Percentiles rank a stretch among this genome's conserved stretches.
Conservation (phyloP, 2,888 invertebrate species). For the Anaspis maculata region DNA sequence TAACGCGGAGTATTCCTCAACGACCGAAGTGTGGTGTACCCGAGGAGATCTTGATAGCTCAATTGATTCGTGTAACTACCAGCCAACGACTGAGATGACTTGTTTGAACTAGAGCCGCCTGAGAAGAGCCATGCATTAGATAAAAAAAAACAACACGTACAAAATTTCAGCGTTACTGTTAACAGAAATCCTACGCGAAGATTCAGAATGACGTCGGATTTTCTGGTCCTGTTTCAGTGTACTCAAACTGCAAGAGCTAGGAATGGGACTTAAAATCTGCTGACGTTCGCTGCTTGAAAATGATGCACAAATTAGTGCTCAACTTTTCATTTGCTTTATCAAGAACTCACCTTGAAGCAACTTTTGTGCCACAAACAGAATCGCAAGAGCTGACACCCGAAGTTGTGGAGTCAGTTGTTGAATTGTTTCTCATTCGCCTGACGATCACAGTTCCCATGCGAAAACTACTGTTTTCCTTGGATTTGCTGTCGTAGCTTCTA, state of each 20-base stretch:
- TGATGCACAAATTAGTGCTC: constrained; percentile 4
- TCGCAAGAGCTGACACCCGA: constrained; percentile 79
- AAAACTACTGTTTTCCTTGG: constrained; percentile 17
- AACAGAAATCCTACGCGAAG: constrained; percentile 48
- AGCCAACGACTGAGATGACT: constrained; percentile 46
- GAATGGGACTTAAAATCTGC: constrained; percentile 78
- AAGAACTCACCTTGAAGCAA: constrained; percentile 40
- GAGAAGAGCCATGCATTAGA: no score
- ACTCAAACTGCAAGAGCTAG: constrained; percentile 67
- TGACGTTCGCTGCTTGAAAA: constrained; percentile 60
- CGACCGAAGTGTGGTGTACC: constrained; percentile 64
- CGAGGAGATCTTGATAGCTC: constrained; percentile 67
- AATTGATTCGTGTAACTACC: constrained; percentile 48
- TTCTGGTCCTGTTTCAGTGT: constrained; percentile 31
- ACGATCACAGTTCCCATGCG: constrained; percentile 9
- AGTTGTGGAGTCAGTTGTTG: constrained; percentile 68
- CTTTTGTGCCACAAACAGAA: constrained; percentile 55
- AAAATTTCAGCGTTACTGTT: no score
- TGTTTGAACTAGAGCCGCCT: constrained; percentile 48
- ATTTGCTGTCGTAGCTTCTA: constrained; percentile 29
- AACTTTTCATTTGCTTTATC: neutral
- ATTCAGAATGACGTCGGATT: constrained; percentile 44
- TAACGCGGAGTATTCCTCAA: constrained; percentile 42
- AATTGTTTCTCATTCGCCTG: constrained; percentile 42
- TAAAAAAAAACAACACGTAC: no score